phyloP scores from a whole-genome alignment of 2,113 vertebrate species.

The Dermatemys mawii region DNA sequence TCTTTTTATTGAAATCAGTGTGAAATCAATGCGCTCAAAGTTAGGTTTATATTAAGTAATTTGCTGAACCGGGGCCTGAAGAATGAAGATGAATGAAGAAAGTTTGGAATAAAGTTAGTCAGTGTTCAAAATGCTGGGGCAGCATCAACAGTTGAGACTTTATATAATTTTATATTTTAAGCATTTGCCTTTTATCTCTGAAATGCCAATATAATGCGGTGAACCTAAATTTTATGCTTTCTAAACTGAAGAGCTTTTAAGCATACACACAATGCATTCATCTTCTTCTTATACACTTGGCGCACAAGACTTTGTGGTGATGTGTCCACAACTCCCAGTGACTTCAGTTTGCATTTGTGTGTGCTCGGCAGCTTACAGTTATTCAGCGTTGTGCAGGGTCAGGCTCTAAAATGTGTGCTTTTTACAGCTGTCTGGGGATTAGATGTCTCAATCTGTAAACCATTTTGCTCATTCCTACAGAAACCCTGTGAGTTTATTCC shows the following conservation, averaged over 20 bases:
- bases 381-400: rapidly evolving
- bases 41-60: neutral
- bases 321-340: neutral
- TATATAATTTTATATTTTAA: neutral
- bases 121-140: neutral
- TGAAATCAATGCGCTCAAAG: neutral
- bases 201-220: neutral
- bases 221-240: neutral
- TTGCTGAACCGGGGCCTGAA: neutral
- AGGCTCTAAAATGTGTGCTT: neutral
- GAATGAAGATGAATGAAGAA: neutral
- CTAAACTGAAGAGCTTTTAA: neutral
- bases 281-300: neutral
- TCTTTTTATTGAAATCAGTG: neutral
- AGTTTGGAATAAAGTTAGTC: neutral
- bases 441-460: neutral
- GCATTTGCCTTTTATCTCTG: neutral
- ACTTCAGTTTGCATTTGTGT: neutral
- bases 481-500: neutral
- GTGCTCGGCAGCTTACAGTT: neutral
- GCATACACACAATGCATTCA: neutral
- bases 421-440: neutral
- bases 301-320: neutral
- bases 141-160: neutral
- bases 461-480: rapidly evolving